These are phyloP conservation scores for Myocastor coypus DNA, from an alignment of 2,113 vertebrate species.

Conservation along the genomic window DNA sequence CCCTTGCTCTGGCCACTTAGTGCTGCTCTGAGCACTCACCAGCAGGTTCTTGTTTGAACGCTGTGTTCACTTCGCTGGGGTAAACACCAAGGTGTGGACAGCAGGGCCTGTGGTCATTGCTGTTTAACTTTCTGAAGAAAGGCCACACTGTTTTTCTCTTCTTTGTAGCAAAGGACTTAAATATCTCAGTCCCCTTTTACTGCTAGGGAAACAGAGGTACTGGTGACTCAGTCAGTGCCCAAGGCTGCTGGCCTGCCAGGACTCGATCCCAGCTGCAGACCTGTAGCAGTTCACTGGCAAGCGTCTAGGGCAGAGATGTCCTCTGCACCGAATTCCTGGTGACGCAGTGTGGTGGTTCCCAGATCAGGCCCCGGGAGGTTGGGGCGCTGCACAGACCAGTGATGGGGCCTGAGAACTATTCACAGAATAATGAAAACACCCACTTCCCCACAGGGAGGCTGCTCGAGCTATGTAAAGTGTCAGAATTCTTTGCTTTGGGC, in stretches of 20 bases:
- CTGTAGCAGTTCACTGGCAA: neutral
- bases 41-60: neutral
- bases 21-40: neutral
- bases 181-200: neutral
- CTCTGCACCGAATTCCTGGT: neutral
- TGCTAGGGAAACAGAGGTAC: neutral
- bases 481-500: conserved; percentile 57
- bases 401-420: neutral
- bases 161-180: neutral
- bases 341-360: neutral
- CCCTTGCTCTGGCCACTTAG: neutral
- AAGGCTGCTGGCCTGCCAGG: neutral
- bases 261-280: neutral
- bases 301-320: neutral
- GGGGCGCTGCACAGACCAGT: neutral
- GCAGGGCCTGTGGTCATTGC: too few species aligned
- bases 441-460: neutral
- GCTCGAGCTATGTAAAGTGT: conserved; percentile 1
- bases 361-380: neutral
- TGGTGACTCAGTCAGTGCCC: too few species aligned
- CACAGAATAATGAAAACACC: neutral
- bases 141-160: neutral
- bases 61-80: neutral
- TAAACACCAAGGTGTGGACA: neutral
- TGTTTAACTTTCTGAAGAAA: neutral